These are phyloP conservation scores for Halcyon badia DNA, from an alignment of 2,797 vertebrate species.

Conservation along the genomic window DNA sequence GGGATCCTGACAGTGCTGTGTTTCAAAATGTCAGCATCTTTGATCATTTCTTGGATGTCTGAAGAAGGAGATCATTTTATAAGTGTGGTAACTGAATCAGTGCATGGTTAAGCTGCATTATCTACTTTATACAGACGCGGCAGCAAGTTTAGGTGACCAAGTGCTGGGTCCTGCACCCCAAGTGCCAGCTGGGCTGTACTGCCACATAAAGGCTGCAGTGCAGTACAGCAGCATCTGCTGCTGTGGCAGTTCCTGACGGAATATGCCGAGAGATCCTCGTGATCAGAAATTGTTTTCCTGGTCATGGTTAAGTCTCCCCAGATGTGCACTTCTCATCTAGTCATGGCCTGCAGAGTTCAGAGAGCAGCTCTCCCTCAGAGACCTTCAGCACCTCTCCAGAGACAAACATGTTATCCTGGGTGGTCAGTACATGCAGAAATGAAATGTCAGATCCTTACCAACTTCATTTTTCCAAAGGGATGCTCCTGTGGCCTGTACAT, in stretches of 20 bases:
- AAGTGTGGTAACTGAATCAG: neutral
- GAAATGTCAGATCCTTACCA: neutral
- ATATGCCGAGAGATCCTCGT: neutral
- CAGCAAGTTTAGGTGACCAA: neutral
- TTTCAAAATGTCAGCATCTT: neutral
- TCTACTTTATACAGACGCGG: neutral
- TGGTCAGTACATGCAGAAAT: neutral
- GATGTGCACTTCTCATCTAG: neutral
- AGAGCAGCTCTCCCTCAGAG: neutral
- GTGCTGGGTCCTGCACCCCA: neutral
- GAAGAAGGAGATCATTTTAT: neutral
- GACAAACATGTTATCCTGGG: neutral
- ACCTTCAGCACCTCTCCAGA: neutral
- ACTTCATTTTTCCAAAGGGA: neutral
- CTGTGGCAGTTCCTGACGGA: neutral
- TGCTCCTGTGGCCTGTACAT: neutral
- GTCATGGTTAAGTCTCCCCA: neutral
- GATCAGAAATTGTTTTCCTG: neutral
- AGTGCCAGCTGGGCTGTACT: slow-evolving; percentile 33
- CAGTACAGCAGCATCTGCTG: slow-evolving; percentile 5
- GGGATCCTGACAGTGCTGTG: neutral
- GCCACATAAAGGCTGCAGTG: slow-evolving; percentile 11
- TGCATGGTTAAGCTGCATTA: neutral
- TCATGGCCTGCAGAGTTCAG: neutral
- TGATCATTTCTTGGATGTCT: neutral